Percentiles rank a stretch among this genome's conserved stretches.
These are phyloP conservation scores for Drosophila funebris DNA, from an alignment of 1,140 invertebrate genomes.

Conservation along the genomic window DNA sequence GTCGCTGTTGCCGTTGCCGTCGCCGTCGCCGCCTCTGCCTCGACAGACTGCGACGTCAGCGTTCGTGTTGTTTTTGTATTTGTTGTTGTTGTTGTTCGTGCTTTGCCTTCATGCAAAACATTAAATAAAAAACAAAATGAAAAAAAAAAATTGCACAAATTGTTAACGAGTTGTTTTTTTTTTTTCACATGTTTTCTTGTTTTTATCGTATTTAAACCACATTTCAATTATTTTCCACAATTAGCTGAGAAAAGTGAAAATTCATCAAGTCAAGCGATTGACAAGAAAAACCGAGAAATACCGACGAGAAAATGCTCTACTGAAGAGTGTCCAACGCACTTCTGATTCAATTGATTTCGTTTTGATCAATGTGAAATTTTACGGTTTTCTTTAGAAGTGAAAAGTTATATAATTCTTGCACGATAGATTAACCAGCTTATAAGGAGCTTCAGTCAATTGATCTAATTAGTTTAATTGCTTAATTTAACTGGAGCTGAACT, in stretches of 20 bases:
- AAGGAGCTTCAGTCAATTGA: too few relatives aligned
- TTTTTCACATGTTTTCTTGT: neutral
- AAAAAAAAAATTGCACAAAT: conserved; percentile 34
- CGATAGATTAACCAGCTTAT: too few relatives aligned
- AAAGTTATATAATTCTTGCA: too few relatives aligned
- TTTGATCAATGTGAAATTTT: neutral
- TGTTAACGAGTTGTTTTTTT: conserved; percentile 21
- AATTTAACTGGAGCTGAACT: too few relatives aligned
- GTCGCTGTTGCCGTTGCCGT: too few relatives aligned
- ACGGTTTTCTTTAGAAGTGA: neutral
- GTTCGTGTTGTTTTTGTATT: neutral
- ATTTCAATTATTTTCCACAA: conserved; percentile 22
- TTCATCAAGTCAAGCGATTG: neutral
- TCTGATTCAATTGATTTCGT: neutral
- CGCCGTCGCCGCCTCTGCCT: neutral
- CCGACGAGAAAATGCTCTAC: neutral
- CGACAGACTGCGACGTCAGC: neutral
- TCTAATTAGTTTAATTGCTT: too few relatives aligned
- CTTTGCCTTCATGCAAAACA: conserved; percentile 1
- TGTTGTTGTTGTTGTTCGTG: conserved; percentile 11
- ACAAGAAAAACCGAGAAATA: neutral
- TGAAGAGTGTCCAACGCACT: neutral
- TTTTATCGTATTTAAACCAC: conserved; percentile 17
- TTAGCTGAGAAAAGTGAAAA: conserved; percentile 9
- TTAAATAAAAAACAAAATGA: conserved; percentile 21